Evolutionary conservation across 2,113 vertebrate genomes (phyloP).

Genomic region (Bos javanicus): DNA sequence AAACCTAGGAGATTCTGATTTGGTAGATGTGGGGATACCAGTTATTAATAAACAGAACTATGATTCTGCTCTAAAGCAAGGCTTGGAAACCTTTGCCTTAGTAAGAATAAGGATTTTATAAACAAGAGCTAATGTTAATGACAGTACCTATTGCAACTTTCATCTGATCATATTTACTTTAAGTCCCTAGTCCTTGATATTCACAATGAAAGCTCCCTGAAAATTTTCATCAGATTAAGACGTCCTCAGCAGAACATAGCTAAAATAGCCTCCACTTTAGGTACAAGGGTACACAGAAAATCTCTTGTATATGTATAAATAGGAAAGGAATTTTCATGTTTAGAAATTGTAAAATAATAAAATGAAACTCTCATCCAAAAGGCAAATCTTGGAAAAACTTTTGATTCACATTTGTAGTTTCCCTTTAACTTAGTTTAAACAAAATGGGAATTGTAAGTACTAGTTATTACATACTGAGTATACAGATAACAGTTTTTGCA

Average conservation of each 20-base stretch:
- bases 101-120: neutral
- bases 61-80: neutral
- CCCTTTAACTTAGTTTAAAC: neutral
- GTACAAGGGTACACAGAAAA: neutral
- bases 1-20: neutral
- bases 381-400: neutral
- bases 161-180: neutral
- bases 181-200: neutral
- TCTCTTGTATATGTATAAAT: neutral
- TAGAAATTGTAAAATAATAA: constrained; percentile 6
- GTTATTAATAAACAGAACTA: neutral
- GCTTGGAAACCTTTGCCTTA: neutral
- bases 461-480: neutral
- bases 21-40: neutral
- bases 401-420: neutral
- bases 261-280: neutral
- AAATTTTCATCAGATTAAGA: neutral
- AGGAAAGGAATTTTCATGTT: constrained; percentile 17
- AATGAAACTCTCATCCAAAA: neutral
- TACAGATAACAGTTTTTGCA: neutral
- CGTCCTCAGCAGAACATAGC: neutral
- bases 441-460: constrained; percentile 12
- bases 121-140: neutral
- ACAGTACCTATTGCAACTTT: neutral
- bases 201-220: neutral